Evolutionary conservation across 2,797 vertebrate species (phyloP).

Genomic region (Halcyon badia): DNA sequence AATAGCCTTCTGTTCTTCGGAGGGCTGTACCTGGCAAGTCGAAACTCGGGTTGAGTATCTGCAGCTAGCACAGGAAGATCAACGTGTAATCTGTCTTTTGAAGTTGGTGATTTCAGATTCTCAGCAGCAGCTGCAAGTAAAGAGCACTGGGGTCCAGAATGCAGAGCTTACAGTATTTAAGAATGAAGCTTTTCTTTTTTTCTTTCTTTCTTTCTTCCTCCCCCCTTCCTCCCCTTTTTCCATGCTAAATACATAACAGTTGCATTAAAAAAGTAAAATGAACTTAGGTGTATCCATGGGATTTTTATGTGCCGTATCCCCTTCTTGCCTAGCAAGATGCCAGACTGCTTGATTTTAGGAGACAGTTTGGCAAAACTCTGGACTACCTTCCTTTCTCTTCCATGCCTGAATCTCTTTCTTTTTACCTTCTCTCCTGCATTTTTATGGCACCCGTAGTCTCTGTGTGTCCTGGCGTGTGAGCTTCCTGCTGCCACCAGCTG

Average conservation of each 20-base stretch:
- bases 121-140: constrained; percentile 21
- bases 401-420: not conserved
- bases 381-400: not conserved
- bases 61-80: not conserved
- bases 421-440: not conserved
- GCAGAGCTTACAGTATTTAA: not conserved
- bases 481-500: not conserved
- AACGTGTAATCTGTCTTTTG: not conserved
- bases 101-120: not conserved
- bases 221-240: not conserved
- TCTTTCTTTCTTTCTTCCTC: not conserved
- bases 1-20: not conserved
- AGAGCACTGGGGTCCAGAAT: not conserved
- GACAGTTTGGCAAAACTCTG: not conserved
- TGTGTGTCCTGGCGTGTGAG: not conserved
- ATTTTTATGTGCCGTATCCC: not conserved
- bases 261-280: not conserved
- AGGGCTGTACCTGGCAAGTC: constrained; percentile 8
- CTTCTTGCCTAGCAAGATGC: not conserved
- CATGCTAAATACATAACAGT: not conserved
- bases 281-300: not conserved
- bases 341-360: not conserved
- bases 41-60: not conserved
- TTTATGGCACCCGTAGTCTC: not conserved
- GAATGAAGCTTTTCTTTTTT: not conserved